Evolutionary conservation across 2,113 vertebrate genomes (phyloP), one percentile per base, ranked within the genome.

Genomic region (Acanthisitta chloris): DNA sequence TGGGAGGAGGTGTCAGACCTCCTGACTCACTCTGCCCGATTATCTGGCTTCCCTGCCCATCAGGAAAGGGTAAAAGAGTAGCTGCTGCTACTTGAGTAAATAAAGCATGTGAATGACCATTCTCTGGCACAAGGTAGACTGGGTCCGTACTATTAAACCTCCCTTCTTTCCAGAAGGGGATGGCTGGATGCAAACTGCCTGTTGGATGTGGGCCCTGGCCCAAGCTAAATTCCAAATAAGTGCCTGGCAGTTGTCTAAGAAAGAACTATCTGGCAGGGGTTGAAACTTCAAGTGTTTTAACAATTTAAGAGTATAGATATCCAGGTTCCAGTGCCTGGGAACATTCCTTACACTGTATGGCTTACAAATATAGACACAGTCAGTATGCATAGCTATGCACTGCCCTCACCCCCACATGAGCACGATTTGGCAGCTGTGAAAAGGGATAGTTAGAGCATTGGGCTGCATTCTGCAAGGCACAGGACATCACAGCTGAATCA

Each of bases 81-180:
- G 45, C 15, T 4, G 1, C 54, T 64, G 52, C 24, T 76, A 42
- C n/a, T 25, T 2, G 1, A 71, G 40, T n/a, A 79, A 42, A 62
- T 13, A 0, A 0, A 67, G 66, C 4, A 3, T 18, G 12, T 67
- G 48, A 91, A 81, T 38, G 23, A 48, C 18, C 2, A 0, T 5
- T 40, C 55, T 64, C 66, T 66, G 55, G 49, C 72, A 62, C 0
- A 0, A 31, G 24, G 9, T 17, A 52, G 3, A 33, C 48, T 80
- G 8, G 4, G 29, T 38, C 23, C 29, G 7, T 29, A 26, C n/a
- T 26, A 7, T 33, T 38, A 69, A 49, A 55, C 23, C 12, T 83
- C 33, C 3, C 34, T 46, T 66, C 23, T 55, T 92, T 79, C 51
- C 65, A 59, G 61, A 31, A 51, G 20, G 86, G 38, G 14, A 14